These are phyloP conservation scores for Mirza zaza DNA, from an alignment of 2,113 vertebrate genomes.

Conservation along the genomic window DNA sequence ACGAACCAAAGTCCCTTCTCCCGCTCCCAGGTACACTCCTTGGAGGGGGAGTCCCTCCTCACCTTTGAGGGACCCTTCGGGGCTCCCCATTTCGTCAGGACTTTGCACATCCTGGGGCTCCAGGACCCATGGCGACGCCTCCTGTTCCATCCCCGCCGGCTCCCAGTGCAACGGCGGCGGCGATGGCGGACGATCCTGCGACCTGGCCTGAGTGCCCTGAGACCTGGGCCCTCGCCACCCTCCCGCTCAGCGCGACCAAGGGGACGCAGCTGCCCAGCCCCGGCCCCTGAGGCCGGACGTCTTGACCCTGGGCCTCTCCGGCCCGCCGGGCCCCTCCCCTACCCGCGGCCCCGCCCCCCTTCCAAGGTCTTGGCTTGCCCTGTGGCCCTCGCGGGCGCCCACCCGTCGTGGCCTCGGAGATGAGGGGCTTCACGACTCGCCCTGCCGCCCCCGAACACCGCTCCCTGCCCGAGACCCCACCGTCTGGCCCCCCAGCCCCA, in stretches of 20 bases:
- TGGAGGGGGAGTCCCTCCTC: conserved; percentile 57
- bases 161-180: conserved; percentile 59
- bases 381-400: neutral
- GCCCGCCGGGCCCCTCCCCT: conserved; percentile 71
- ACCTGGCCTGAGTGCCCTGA: conserved; percentile 43
- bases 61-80: conserved; percentile 74
- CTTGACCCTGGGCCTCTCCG: conserved; percentile 77
- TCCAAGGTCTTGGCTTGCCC: conserved; percentile 44
- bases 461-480: conserved; percentile 50
- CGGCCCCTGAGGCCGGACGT: conserved; percentile 71
- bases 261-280: conserved; percentile 46
- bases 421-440: neutral
- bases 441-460: neutral
- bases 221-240: conserved; percentile 33
- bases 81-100: conserved; percentile 65
- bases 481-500: conserved; percentile 25
- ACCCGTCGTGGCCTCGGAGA: neutral
- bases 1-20: neutral
- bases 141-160: conserved; percentile 76
- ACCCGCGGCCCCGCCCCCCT: conserved; percentile 64
- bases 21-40: neutral
- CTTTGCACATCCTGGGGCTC: conserved; percentile 64
- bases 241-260: conserved; percentile 24
- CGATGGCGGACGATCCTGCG: conserved; percentile 57
- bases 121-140: conserved; percentile 76